A percentile compares a stretch with the other conserved stretches of the same genome.
Conservation (phyloP, 53 echinoderm and acorn worm species). For the Astropecten irregularis region DNA sequence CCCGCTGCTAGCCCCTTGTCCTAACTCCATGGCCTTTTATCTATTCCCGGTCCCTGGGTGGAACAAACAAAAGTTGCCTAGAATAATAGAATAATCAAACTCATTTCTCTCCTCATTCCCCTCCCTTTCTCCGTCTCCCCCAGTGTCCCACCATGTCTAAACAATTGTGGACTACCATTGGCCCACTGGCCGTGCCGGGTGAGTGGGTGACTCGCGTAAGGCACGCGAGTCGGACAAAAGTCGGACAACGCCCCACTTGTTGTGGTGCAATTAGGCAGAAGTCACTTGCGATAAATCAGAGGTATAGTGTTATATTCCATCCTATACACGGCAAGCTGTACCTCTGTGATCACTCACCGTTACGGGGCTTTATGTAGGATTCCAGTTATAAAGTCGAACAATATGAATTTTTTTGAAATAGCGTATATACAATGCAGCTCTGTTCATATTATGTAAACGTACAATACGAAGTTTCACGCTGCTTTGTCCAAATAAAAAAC, state of each 20-base stretch:
- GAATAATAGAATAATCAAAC: not conserved
- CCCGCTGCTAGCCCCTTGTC: not conserved
- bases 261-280: slow-evolving; percentile 11
- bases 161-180: not conserved
- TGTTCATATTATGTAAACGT: too few species aligned
- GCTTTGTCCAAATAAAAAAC: too few species aligned
- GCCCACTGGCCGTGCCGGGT: not conserved
- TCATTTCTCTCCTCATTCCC: too few species aligned
- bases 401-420: too few species aligned
- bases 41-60: slow-evolving; percentile 1
- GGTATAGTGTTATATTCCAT: too few species aligned
- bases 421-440: too few species aligned
- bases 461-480: too few species aligned
- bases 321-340: too few species aligned
- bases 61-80: slow-evolving; percentile 1
- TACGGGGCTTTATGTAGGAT: too few species aligned
- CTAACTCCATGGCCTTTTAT: slow-evolving; percentile 26
- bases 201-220: slow-evolving; percentile 7
- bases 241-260: slow-evolving; percentile 31
- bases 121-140: not conserved
- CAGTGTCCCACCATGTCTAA: too few species aligned
- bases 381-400: too few species aligned
- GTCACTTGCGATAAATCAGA: slow-evolving; percentile 32
- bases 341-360: too few species aligned
- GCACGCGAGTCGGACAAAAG: slow-evolving; percentile 37